Percentiles rank a stretch among this genome's conserved stretches.
Evolutionary conservation across 2,113 vertebrate species (phyloP).

Genomic region (Esox niger): DNA sequence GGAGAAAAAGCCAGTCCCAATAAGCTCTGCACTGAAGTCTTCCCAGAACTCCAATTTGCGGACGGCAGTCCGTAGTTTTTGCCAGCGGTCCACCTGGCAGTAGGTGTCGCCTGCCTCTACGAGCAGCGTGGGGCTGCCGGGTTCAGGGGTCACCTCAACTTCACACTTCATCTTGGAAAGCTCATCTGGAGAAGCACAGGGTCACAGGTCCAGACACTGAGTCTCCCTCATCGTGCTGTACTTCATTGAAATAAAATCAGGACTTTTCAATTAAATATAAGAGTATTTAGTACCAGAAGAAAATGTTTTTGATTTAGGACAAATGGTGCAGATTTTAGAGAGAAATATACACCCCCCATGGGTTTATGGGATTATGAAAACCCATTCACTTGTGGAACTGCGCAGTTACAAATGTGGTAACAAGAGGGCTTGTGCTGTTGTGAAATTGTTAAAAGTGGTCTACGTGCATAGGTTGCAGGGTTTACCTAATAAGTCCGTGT

Average conservation of each 20-base stretch:
- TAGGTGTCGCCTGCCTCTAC: conserved; percentile 61
- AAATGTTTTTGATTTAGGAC: background rate
- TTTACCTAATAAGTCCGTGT: too few relatives aligned
- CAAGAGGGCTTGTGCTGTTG: too few relatives aligned
- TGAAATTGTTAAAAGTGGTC: too few relatives aligned
- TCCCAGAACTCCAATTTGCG: conserved; percentile 78
- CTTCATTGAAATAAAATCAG: background rate
- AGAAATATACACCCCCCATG: background rate
- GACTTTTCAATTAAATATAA: background rate
- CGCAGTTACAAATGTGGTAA: too few relatives aligned
- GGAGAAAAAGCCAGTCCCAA: conserved; percentile 77
- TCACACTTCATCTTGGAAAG: conserved; percentile 39
- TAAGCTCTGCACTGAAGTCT: conserved; percentile 66
- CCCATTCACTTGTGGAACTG: too few relatives aligned
- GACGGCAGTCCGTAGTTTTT: conserved; percentile 63
- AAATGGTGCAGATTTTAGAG: background rate
- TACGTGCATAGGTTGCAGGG: too few relatives aligned
- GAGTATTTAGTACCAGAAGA: background rate
- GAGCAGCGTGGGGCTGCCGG: conserved; percentile 37
- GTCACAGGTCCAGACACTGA: background rate
- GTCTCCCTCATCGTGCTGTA: too few relatives aligned
- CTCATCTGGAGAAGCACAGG: conserved; percentile 27
- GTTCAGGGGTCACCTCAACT: conserved; percentile 31
- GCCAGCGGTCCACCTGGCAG: conserved; percentile 65
- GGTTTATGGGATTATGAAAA: too few relatives aligned